Evolutionary conservation across 2,888 invertebrate species (phyloP), one percentile per base, ranked within the genome.

Genomic region (Cataglyphis altisquamis): DNA sequence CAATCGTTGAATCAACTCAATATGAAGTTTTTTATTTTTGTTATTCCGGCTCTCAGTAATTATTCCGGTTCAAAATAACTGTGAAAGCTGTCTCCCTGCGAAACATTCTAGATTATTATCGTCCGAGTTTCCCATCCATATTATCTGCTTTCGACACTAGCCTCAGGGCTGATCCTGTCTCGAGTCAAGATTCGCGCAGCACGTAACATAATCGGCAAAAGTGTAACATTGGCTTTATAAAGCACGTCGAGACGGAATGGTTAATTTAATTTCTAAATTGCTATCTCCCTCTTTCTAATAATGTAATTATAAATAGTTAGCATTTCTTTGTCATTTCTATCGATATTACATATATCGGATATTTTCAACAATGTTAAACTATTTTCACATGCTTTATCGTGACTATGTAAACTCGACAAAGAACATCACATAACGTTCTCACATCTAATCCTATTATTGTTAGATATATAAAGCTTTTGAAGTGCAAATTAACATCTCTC

Each of bases 71-170:
- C 48, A 12, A 67, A 74, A 57, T 83, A 62, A 74, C 39, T 70
- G 45, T 25, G 45, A 72, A 66, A 80, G 74, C 57, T 64, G 57
- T 68, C 29, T 18, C 21, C 8, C 25, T 15, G 29, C 9, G 60
- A 67, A 62, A 8, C 60, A 41, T 66, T 25, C 39, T n/a, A 48
- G 32, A 75, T 82, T 82, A 77, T 84, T 82, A 84, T 84, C 72
- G 66, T 32, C 55, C 63, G 45, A 70, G 57, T 64, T 81, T 57
- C 52, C 70, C 60, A 67, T 67, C 68, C 73, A 73, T 68, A 78
- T 83, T 78, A 70, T 66, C 66, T 52, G 81, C 41, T 78, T 81
- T 75, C 70, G 68, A 81, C 78, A 83, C 78, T 57, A 74, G 75
- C 75, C 83, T 80, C 55, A 18, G 57, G 68, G 81, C 15, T 83